These are phyloP conservation scores for Phalanger gymnotis DNA, from an alignment of 2,797 vertebrate genomes.

Conservation along the genomic window DNA sequence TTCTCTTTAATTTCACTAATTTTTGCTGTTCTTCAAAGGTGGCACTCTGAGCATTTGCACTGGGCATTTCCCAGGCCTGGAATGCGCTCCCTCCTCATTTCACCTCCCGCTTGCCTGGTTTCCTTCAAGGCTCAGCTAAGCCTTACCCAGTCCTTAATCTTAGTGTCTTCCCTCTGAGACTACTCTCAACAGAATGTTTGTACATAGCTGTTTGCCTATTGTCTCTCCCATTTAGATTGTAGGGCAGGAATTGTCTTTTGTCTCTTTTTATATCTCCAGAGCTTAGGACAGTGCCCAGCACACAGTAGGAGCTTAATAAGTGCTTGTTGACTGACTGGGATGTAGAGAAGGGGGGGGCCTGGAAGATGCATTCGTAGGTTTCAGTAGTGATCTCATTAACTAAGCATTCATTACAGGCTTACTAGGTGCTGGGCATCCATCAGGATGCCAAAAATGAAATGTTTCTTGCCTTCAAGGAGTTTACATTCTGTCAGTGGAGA, in stretches of 20 bases:
- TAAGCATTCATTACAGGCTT: background rate
- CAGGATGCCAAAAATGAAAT: background rate
- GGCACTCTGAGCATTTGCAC: too few species aligned
- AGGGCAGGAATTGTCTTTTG: background rate
- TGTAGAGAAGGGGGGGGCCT: too few species aligned
- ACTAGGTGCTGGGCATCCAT: too few species aligned
- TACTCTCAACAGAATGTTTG: background rate
- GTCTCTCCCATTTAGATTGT: background rate
- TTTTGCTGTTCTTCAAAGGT: background rate
- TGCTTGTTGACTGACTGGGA: background rate
- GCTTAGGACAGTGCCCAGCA: background rate
- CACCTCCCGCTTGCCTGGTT: background rate
- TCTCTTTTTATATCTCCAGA: background rate
- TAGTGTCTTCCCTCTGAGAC: background rate
- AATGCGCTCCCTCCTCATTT: background rate
- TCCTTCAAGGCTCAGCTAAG: background rate
- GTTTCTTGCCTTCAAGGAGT: background rate
- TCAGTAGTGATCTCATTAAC: background rate
- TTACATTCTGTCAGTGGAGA: background rate
- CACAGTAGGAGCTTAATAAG: background rate
- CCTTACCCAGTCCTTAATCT: background rate
- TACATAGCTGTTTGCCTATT: background rate
- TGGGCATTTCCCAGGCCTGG: background rate
- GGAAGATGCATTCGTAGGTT: background rate
- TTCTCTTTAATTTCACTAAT: background rate